Evolutionary conservation across 2,113 vertebrate species (phyloP), one percentile per base, ranked within the genome.

Genomic region (Odontesthes bonariensis): DNA sequence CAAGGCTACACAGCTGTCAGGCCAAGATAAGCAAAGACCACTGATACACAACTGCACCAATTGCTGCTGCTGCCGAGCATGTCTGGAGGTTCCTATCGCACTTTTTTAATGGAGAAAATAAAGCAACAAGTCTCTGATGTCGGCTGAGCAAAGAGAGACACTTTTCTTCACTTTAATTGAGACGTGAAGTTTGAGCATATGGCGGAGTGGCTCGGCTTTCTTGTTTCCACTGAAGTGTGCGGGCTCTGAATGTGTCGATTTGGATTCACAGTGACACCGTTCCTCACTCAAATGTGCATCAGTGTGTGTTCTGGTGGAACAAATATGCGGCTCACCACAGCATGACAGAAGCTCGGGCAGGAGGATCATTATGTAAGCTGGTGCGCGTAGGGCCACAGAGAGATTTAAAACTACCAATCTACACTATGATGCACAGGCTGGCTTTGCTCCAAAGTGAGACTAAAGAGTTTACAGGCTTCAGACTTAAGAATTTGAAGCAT

Each of bases 341-440:
- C 38, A 20, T 35, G 60, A 69, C 63, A 31, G 77, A 51, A 69
- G 74, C 73, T 10, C 54, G 4, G 69, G 58, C 73, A 66, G 23
- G 23, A 82, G 69, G 75, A 54, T 72, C 55, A 19, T 86, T 84
- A 86, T 65, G 78, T 86, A 82, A 89, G 44, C 47, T 31, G 69
- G 65, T 74, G 74, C 14, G 62, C 68, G 74, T 56, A 35, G 61
- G 3, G 22, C 69, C 4, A 22, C 1, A 1, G 57, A 75, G 68
- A 44, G 31, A 65, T 60, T 73, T 75, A 20, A 38, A 83, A 73
- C 71, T 0, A 55, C 14, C n/a, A 17, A n/a, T 6, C 46, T 35
- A 19, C 31, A 1, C 56, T 42, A n/a, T 40, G 56, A 70, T 55
- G 62, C 49, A 47, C 46, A 57, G 49, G 75, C 23, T 47, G 13